A percentile compares a stretch with the other conserved stretches of the same genome.
These are phyloP conservation scores for Chionodraco myersi DNA, from an alignment of 2,113 vertebrate species.

Conservation along the genomic window DNA sequence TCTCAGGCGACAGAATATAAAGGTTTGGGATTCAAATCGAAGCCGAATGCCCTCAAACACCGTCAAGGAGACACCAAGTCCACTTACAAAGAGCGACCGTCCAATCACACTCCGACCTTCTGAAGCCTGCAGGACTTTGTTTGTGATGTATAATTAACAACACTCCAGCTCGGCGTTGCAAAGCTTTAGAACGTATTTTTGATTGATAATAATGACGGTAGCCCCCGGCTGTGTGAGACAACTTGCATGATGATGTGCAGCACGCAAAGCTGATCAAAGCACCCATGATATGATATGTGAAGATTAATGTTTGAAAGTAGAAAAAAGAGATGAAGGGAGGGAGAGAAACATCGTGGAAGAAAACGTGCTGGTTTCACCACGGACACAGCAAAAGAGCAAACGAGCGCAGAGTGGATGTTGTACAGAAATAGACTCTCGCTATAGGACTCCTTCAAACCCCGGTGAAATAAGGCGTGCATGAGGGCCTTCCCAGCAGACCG, in stretches of 20 bases:
- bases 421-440: conserved; percentile 29
- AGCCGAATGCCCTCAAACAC: conserved; percentile 9
- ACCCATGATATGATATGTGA: conserved; percentile 56
- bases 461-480: conserved; percentile 42
- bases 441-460: conserved; percentile 26
- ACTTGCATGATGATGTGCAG: conserved; percentile 64
- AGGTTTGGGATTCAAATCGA: conserved; percentile 9
- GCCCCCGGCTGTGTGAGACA: conserved; percentile 58
- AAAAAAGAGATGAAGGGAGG: neutral
- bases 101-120: conserved; percentile 16
- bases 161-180: conserved; percentile 30
- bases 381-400: conserved; percentile 40
- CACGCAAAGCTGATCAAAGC: conserved; percentile 71
- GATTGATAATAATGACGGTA: conserved; percentile 63
- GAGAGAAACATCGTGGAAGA: neutral
- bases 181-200: conserved; percentile 29
- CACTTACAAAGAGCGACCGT: neutral
- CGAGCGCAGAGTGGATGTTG: conserved; percentile 28
- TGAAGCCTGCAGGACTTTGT: conserved; percentile 40
- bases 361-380: conserved; percentile 14
- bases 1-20: conserved; percentile 24
- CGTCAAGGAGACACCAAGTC: conserved; percentile 18
- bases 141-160: conserved; percentile 58
- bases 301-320: conserved; percentile 60
- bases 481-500: conserved; percentile 34